Evolutionary conservation across 1,140 invertebrate genomes (phyloP).

Genomic region (Habropoda laboriosa): DNA sequence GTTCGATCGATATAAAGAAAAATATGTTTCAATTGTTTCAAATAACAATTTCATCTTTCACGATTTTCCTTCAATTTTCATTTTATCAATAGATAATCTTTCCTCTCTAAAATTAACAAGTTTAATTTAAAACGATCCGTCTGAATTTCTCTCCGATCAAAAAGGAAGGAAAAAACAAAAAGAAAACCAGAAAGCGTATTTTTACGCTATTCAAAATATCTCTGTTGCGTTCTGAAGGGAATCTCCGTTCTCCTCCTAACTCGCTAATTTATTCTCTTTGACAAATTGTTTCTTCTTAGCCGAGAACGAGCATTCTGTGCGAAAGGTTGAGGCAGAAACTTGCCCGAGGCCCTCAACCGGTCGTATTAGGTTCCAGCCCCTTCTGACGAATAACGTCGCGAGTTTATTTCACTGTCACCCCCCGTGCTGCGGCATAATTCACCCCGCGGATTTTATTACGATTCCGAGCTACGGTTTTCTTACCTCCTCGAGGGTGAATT

Average conservation of each 20-base stretch:
- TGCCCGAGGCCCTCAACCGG: slow-evolving; percentile 22
- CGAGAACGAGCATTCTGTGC: slow-evolving; percentile 8
- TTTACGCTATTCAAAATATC: background rate
- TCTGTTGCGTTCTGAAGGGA: background rate
- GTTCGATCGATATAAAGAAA: no score
- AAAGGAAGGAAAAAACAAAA: no score
- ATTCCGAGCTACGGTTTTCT: slow-evolving; percentile 26
- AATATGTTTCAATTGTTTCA: no score
- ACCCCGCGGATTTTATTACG: slow-evolving; percentile 47
- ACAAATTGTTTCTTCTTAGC: slow-evolving; percentile 64
- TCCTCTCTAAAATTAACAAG: no score
- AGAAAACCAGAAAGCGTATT: no score
- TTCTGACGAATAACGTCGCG: slow-evolving; percentile 40
- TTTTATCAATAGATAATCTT: no score
- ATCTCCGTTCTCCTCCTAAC: background rate
- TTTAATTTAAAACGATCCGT: no score
- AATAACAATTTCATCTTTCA: no score
- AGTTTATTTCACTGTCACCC: slow-evolving; percentile 40
- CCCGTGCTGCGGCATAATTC: slow-evolving; percentile 29
- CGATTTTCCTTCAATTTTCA: no score
- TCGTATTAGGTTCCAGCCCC: slow-evolving; percentile 52
- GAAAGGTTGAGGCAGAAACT: slow-evolving; percentile 37
- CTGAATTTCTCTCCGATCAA: no score
- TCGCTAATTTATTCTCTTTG: slow-evolving; percentile 60
- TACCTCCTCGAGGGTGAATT: slow-evolving; percentile 23